A percentile compares a stretch with the other conserved stretches of the same genome.
phyloP scores from a whole-genome alignment of 2,113 vertebrate genomes.

The Platichthys flesus region DNA sequence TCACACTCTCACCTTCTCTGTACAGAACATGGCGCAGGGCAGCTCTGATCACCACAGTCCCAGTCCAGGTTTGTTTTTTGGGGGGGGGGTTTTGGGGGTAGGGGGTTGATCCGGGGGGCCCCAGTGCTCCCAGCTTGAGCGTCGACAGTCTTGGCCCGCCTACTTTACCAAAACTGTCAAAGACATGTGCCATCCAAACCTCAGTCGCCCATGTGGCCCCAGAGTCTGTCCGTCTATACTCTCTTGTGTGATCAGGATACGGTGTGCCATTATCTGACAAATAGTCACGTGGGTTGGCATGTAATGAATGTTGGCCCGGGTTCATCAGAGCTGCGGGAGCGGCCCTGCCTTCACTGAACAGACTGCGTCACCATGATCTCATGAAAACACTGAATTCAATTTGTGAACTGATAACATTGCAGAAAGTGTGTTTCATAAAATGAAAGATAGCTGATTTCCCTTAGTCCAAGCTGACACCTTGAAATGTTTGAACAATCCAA shows the following conservation, averaged over 20 bases:
- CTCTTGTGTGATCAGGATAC: conserved; percentile 5
- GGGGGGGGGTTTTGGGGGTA: no score
- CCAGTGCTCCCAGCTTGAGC: conserved; percentile 11
- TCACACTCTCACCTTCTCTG: conserved; percentile 64
- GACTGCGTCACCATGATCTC: conserved; percentile 7
- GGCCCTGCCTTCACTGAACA: conserved; percentile 19
- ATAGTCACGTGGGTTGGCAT: conserved; percentile 68
- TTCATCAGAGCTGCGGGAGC: conserved; percentile 34
- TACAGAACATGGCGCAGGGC: conserved; percentile 66
- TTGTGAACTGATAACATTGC: neutral
- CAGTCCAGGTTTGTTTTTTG: conserved; percentile 3
- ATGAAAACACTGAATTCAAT: neutral
- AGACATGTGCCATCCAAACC: conserved; percentile 37
- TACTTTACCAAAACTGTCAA: conserved; percentile 24
- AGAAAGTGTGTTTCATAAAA: neutral
- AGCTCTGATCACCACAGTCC: conserved; percentile 15
- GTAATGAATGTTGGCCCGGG: conserved; percentile 41
- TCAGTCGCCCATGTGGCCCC: conserved; percentile 49
- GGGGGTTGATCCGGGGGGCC: neutral
- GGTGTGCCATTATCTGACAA: conserved; percentile 49
- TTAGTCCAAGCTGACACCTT: no score
- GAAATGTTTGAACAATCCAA: no score
- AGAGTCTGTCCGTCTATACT: conserved; percentile 37
- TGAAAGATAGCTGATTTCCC: no score
- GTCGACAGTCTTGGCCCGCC: conserved; percentile 31